Base-by-base conservation (phyloP, 23 tunicate genomes). In the Halocynthia roretzi region DNA sequence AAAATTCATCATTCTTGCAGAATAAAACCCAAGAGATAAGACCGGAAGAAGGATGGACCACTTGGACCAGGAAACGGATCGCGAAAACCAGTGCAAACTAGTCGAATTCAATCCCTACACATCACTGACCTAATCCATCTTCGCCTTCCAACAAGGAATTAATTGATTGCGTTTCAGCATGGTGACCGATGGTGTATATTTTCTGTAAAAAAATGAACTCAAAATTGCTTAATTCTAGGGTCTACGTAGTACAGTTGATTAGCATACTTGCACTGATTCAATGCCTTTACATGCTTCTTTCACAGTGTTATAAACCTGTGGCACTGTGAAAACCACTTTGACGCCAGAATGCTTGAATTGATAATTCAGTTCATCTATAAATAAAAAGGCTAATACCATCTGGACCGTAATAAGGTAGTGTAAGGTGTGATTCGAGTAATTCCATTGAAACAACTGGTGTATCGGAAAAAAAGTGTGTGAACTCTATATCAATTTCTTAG, bases 341-440 rank as follows among this genome's bases (percentile, higher is more conserved):
- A 82, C 82, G 7, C 22, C 51, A 10, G 87, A 83, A 69, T 77
- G 52, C 44, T 20, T 51, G 51, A 83, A 83, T 61, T 83, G 87
- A 12, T 77, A 58, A 49, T 56, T 69, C 6, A 83, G 69, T 70
- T 83, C 87, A 44, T 68, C 87, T 83, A 31, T 31, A 31, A 31
- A 31, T 31, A 31, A 31, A 31, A 31, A 31, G 44, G 44, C 1
- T 31, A 0, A 31, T 31, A 31, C 44, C 44, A 31, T 31, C n/a
- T n/a, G n/a, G n/a, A n/a, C n/a, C n/a, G n/a, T n/a, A n/a, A n/a
- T n/a, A n/a, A n/a, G n/a, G n/a, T n/a, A n/a, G n/a, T n/a, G n/a
- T n/a, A n/a, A n/a, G n/a, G n/a, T n/a, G n/a, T n/a, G n/a, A n/a
- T n/a, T n/a, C n/a, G 44, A 31, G 44, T 31, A 4, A 31, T 31